A percentile compares a stretch with the other conserved stretches of the same genome.
Evolutionary conservation across 2,888 invertebrate species (phyloP).

Genomic region (Leucoptera coffeella): DNA sequence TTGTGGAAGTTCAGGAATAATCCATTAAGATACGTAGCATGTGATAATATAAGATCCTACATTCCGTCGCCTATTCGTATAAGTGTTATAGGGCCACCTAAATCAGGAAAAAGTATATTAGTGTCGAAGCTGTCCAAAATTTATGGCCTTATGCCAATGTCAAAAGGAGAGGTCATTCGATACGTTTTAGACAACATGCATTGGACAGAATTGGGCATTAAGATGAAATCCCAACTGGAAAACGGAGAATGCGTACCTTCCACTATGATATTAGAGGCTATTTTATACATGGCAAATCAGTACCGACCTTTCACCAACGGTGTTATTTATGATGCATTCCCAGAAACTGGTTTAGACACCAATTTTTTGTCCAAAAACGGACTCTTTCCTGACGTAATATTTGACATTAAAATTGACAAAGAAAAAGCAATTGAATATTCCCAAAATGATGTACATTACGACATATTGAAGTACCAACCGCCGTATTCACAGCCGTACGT

Average conservation of each 20-base stretch:
- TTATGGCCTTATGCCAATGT: slow-evolving; percentile 48
- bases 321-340: slow-evolving; percentile 59
- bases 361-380: slow-evolving; percentile 37
- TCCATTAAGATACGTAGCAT: slow-evolving; percentile 48
- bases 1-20: slow-evolving; percentile 42
- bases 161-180: slow-evolving; percentile 46
- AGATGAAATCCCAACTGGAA: slow-evolving; percentile 23
- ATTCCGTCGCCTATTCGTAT: slow-evolving; percentile 47
- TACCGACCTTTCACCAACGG: slow-evolving; percentile 45
- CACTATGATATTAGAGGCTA: slow-evolving; percentile 38
- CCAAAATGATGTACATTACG: slow-evolving; percentile 21
- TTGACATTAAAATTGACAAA: slow-evolving; percentile 38
- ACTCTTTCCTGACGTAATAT: slow-evolving; percentile 51
- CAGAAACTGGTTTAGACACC: slow-evolving; percentile 40
- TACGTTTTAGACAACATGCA: slow-evolving; percentile 35
- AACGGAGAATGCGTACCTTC: slow-evolving; percentile 31
- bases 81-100: slow-evolving; percentile 56
- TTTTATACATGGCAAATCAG: slow-evolving; percentile 46
- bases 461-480: slow-evolving; percentile 20
- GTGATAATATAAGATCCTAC: slow-evolving; percentile 25
- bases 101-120: slow-evolving; percentile 55
- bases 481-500: slow-evolving; percentile 30
- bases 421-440: slow-evolving; percentile 26
- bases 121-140: slow-evolving; percentile 44
- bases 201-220: slow-evolving; percentile 42